Evolutionary conservation across 92 coral and sea anemone species (phyloP), one percentile per base, ranked within the genome.

Genomic region (Scolanthus callimorphus): DNA sequence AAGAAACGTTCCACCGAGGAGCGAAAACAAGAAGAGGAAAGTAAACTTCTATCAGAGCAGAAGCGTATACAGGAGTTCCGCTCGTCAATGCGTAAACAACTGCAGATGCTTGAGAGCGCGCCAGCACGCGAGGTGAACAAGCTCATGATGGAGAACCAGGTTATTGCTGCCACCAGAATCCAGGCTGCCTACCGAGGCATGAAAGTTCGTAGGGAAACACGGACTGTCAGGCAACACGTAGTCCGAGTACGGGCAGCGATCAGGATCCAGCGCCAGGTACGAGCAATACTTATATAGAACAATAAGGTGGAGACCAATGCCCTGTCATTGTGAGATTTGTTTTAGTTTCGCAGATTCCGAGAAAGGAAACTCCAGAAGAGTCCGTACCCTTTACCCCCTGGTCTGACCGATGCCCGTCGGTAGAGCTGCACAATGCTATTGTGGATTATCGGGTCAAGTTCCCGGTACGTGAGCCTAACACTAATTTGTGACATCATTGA

Each of bases 161-260:
- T 63, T n/a, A 39, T 60, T n/a, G 97, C 97, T 12, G 98, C 92
- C n/a, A 83, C 68, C 13, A 92, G 49, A 60, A 92, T 92, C 67
- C 98, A 92, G 74, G 96, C 98, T 1, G 94, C 77, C 0, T 92
- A 75, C 65, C 91, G 96, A 29, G 98, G 98, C 4, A 74, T 74
- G 86, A 20, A 71, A 37, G 71, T 62, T 0, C 74, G 98, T n/a
- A 74, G 67, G 39, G 47, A 66, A 20, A 47, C 68, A 17, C 21
- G 60, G 31, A 48, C 59, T 44, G 62, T 76, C 11, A 59, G 53
- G 50, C 29, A 62, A n/a, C 82, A 70, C 15, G 61, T 58, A 2
- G 63, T 39, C 47, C 62, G 73, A 44, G 59, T 71, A 9, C 77
- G 78, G 29, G 98, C 96, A 57, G 98, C 98, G 1, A 52, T 71